Conservation (phyloP, 2,888 invertebrate species). For the Cosmia pyralina region DNA sequence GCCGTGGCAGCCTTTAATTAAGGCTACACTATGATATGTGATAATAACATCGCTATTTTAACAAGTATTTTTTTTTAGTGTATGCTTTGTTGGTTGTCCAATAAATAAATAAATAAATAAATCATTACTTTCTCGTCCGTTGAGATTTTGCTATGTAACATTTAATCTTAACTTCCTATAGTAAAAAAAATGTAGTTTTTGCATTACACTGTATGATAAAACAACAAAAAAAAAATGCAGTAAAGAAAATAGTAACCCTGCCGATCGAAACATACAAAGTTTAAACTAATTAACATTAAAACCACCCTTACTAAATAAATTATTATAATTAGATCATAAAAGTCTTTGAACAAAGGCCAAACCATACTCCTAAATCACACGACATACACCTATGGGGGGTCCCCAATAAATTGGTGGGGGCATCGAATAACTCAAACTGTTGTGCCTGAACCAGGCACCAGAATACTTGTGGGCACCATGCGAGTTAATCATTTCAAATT, state of each 20-base stretch:
- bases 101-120: no score
- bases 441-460: constrained; percentile 33
- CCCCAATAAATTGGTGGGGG: constrained; percentile 45
- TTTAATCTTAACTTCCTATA: neutral
- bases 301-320: neutral
- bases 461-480: constrained; percentile 30
- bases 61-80: no score
- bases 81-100: no score
- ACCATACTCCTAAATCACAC: constrained; percentile 3
- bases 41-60: no score
- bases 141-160: neutral
- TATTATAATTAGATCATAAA: constrained; percentile 9
- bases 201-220: neutral
- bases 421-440: constrained; percentile 48
- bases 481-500: constrained; percentile 43
- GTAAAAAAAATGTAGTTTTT: neutral
- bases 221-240: neutral
- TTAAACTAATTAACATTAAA: neutral
- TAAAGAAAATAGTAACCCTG: neutral
- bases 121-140: neutral
- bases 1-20: no score
- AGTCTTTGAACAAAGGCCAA: neutral
- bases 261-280: neutral
- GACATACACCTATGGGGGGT: constrained; percentile 13
- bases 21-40: no score